Evolutionary conservation across 1,140 invertebrate genomes (phyloP), one percentile per base, ranked within the genome.

Genomic region (Drosophila sp.): DNA sequence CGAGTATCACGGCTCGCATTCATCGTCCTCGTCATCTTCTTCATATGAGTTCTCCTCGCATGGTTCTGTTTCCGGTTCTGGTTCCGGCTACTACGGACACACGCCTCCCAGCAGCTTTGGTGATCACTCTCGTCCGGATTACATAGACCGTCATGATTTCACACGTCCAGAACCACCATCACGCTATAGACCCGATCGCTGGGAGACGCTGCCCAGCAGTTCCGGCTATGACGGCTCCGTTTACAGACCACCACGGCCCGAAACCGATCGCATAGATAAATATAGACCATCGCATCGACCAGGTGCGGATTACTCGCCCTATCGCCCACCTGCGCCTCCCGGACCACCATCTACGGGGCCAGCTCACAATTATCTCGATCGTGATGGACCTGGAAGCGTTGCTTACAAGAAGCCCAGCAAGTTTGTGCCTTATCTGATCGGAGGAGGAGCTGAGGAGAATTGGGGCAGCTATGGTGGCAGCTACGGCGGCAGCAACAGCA

Each of bases 391-490:
- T 2, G 65, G 40, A 6, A 50, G 25, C 2, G 50, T 9, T 6
- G 32, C 73, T 7, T 84, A 90, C 56, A 90, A 90, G 13, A 91
- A 91, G 46, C 76, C 87, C 2, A 69, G 56, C 8, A 91, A 91
- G 34, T 92, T 90, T 51, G 81, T 92, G 7, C 91, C 91, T 1
- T 92, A 92, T 5, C 40, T 92, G 18, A 91, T 92, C 50, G 90
- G 86, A 0, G 80, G 36, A 3, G 36, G 36, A 38, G 11, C 70
- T 7, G 86, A 90, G 56, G 78, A 80, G 21, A 78, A 72, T 32
- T 90, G 86, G 80, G 92, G 90, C 18, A 78, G 79, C 21, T 93
- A 93, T 76, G 92, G 92, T 9, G 92, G 92, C 18, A 79, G 71
- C 11, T 93, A 92, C 51, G 92, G 92, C 18, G 89, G 92, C 38